phyloP scores from a whole-genome alignment of 2,888 invertebrate genomes.

The Apamea anceps region DNA sequence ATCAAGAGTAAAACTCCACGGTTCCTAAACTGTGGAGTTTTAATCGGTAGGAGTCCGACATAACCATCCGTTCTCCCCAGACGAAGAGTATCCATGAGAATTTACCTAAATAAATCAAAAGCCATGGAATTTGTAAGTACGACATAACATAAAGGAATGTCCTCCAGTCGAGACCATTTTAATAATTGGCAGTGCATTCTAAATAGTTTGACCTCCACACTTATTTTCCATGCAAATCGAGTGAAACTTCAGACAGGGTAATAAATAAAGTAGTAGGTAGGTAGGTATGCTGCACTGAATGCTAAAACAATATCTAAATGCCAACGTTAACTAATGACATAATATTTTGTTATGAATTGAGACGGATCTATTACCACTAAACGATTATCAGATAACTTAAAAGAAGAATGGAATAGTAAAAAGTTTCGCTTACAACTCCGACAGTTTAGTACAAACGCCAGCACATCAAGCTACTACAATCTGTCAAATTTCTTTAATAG shows the following conservation, averaged over 20 bases:
- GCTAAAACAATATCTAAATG: slow-evolving; percentile 20
- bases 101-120: background rate
- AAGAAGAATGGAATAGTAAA: background rate
- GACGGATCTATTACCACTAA: background rate
- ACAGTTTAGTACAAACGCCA: background rate
- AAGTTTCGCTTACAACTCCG: background rate
- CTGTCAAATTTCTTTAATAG: too few relatives aligned
- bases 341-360: background rate
- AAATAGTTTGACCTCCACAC: slow-evolving; percentile 7
- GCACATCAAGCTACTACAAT: too few relatives aligned
- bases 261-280: background rate
- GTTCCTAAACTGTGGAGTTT: background rate
- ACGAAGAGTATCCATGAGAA: background rate
- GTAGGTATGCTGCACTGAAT: slow-evolving; percentile 6
- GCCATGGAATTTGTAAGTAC: background rate
- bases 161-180: background rate
- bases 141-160: background rate
- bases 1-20: too few relatives aligned
- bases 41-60: background rate
- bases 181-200: slow-evolving; percentile 1
- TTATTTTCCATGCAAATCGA: slow-evolving; percentile 36
- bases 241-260: slow-evolving; percentile 19
- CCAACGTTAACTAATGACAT: background rate
- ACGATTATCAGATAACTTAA: background rate
- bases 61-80: background rate